phyloP scores from a whole-genome alignment of 1,140 invertebrate genomes.

The Saxidomus purpurata region DNA sequence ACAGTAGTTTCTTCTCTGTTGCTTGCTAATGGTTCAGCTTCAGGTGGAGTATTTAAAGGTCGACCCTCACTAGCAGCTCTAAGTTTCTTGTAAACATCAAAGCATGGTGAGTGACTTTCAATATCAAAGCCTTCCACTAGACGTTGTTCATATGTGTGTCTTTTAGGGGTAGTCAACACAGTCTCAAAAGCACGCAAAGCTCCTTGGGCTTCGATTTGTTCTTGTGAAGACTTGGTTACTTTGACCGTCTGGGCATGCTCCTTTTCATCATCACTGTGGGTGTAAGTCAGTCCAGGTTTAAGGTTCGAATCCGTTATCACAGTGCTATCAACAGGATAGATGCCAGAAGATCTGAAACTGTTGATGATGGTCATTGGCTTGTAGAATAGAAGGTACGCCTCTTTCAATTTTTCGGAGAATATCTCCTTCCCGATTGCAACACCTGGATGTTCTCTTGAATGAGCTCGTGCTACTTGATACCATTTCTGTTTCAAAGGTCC shows the following conservation, averaged over 20 bases:
- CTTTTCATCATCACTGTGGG: not conserved
- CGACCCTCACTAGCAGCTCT: not conserved
- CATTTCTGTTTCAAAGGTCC: conserved; percentile 59
- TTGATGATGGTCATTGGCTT: conserved; percentile 67
- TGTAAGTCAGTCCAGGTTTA: conserved; percentile 37
- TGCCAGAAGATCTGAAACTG: conserved; percentile 49
- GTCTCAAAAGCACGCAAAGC: conserved; percentile 30
- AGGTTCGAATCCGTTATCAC: conserved; percentile 11
- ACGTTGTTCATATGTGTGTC: conserved; percentile 21
- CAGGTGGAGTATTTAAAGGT: no score
- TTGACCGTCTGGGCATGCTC: not conserved
- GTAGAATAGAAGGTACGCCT: conserved; percentile 65
- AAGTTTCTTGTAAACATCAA: conserved; percentile 61
- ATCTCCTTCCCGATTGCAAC: conserved; percentile 49
- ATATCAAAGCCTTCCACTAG: conserved; percentile 53
- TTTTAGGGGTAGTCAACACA: conserved; percentile 41
- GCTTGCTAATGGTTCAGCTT: not conserved
- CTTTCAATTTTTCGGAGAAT: conserved; percentile 69
- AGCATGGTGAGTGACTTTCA: not conserved
- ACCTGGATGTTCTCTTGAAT: conserved; percentile 62
- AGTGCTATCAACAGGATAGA: conserved; percentile 55
- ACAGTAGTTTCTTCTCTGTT: not conserved
- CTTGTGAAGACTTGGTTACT: not conserved
- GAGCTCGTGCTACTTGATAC: conserved; percentile 48
- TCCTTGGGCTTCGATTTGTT: conserved; percentile 19